These are phyloP conservation scores for Oophaga pumilio DNA, from an alignment of 2,113 vertebrate genomes.

Conservation along the genomic window DNA sequence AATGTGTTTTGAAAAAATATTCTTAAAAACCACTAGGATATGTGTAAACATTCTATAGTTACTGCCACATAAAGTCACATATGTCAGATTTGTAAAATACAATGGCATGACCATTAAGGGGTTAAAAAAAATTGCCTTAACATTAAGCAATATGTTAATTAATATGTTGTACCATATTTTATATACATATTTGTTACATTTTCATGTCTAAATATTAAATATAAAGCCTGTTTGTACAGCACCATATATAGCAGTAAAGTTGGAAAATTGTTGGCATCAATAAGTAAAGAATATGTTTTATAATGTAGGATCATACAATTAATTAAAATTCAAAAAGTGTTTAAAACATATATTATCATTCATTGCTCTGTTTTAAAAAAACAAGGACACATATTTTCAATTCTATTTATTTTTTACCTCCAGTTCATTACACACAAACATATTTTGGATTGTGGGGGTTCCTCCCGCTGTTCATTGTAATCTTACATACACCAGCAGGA, in stretches of 20 bases:
- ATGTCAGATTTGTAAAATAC: too few species aligned
- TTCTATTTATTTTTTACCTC: slow-evolving; percentile 28
- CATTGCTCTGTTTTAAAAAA: neutral
- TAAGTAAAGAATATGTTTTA: neutral
- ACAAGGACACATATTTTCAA: neutral
- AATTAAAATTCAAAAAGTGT: neutral
- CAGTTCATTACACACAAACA: slow-evolving; percentile 71
- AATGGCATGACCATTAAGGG: too few species aligned
- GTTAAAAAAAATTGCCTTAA: too few species aligned
- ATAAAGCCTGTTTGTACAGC: neutral
- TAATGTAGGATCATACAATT: neutral
- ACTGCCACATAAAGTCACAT: too few species aligned
- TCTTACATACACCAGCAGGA: slow-evolving; percentile 62
- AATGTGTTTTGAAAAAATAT: too few species aligned
- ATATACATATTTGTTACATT: too few species aligned
- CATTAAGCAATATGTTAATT: too few species aligned
- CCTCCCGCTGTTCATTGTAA: slow-evolving; percentile 59
- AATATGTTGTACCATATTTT: too few species aligned
- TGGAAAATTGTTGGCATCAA: neutral
- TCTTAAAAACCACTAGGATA: too few species aligned
- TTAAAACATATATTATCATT: neutral
- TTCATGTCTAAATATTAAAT: too few species aligned
- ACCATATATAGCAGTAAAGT: neutral
- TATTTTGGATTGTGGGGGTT: slow-evolving; percentile 57
- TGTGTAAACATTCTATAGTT: too few species aligned